phyloP scores from a whole-genome alignment of 2,888 invertebrate species.

The Allacma fusca region DNA sequence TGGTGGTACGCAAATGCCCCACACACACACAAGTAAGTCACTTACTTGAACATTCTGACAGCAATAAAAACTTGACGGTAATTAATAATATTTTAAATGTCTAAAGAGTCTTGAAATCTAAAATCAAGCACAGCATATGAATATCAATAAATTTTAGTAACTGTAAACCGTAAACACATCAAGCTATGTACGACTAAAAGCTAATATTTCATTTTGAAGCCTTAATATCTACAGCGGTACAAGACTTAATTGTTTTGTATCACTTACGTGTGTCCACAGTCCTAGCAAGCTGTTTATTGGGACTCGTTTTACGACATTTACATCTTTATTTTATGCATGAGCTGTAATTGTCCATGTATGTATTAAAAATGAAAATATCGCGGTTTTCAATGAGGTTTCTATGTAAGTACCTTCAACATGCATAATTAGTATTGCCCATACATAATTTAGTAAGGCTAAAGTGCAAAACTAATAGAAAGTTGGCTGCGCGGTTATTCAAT shows the following conservation, averaged over 20 bases:
- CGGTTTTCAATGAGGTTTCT: background rate
- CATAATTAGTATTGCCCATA: slow-evolving; percentile 20
- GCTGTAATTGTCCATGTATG: slow-evolving; percentile 27
- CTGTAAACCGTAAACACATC: background rate
- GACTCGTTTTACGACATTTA: slow-evolving; percentile 33
- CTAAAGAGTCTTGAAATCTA: background rate
- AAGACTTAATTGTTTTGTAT: slow-evolving; percentile 1
- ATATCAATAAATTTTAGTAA: slow-evolving; percentile 5
- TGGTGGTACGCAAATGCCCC: too few species aligned
- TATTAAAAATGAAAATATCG: slow-evolving; percentile 31
- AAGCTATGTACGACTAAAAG: background rate
- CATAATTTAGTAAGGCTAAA: slow-evolving; percentile 23
- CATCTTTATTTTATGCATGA: background rate
- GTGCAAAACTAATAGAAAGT: slow-evolving; percentile 13
- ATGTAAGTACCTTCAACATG: background rate
- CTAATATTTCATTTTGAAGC: background rate
- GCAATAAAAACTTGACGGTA: background rate
- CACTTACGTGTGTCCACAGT: background rate
- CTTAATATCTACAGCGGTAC: background rate
- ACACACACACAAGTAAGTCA: too few species aligned
- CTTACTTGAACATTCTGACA: background rate
- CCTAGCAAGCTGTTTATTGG: background rate
- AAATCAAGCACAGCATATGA: background rate
- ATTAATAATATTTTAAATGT: background rate
- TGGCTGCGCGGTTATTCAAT: background rate